Evolutionary conservation across 1,140 invertebrate genomes (phyloP).

Genomic region (Stegodyphus mimosarum): DNA sequence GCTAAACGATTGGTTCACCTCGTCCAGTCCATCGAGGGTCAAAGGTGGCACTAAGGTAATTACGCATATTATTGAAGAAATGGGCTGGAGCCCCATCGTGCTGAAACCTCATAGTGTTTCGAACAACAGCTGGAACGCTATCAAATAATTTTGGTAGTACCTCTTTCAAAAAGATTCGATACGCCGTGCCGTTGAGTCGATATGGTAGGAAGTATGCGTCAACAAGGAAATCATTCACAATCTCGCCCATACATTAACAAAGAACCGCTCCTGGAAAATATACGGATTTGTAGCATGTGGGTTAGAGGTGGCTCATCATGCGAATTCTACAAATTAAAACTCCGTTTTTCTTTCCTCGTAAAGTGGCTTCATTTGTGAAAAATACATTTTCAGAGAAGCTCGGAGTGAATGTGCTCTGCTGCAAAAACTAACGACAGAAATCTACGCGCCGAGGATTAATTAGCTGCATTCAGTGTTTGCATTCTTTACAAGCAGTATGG

Average conservation of each 20-base stretch:
- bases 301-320: neutral
- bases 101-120: neutral
- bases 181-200: conserved; percentile 59
- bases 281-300: neutral
- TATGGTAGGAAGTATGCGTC: conserved; percentile 66
- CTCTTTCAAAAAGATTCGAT: neutral
- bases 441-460: neutral
- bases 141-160: neutral
- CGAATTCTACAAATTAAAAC: neutral
- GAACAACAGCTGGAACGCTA: neutral
- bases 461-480: neutral
- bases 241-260: conserved; percentile 67
- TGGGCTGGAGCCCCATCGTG: neutral
- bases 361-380: conserved; percentile 3
- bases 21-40: neutral
- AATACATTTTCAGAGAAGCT: neutral
- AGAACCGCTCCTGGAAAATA: conserved; percentile 10
- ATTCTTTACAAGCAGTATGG: neutral
- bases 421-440: neutral
- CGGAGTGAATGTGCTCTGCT: neutral
- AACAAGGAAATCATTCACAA: conserved; percentile 66
- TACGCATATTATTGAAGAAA: neutral
- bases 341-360: neutral
- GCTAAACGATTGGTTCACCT: neutral
- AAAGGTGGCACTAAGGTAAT: neutral